phyloP scores from a whole-genome alignment of 2,888 invertebrate genomes.

The Anthophora plumipes region DNA sequence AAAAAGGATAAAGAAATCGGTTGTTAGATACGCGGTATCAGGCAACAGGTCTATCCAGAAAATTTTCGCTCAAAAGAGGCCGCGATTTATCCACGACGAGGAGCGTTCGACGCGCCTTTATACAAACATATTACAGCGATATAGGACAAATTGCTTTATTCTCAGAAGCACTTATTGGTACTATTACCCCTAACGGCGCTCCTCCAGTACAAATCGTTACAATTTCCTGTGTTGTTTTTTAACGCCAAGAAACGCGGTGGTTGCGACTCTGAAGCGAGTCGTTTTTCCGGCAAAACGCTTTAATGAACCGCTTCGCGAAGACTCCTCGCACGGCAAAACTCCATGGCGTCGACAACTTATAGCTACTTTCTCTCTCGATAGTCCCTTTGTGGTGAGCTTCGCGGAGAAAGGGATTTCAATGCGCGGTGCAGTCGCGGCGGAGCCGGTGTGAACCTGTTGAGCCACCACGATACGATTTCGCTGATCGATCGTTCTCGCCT shows the following conservation, averaged over 20 bases:
- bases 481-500: neutral
- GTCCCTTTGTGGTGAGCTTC: slow-evolving; percentile 40
- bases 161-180: slow-evolving; percentile 49
- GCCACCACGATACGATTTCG: neutral
- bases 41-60: neutral
- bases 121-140: slow-evolving; percentile 43
- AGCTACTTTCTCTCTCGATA: slow-evolving; percentile 44
- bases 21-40: neutral
- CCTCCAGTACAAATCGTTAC: slow-evolving; percentile 45
- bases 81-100: neutral
- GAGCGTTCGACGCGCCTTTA: slow-evolving; percentile 16
- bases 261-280: slow-evolving; percentile 8
- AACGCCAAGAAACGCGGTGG: slow-evolving; percentile 9
- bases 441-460: slow-evolving; percentile 3
- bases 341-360: slow-evolving; percentile 28
- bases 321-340: slow-evolving; percentile 1
- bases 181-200: slow-evolving; percentile 44
- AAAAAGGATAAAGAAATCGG: neutral
- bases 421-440: neutral
- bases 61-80: neutral
- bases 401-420: slow-evolving; percentile 43
- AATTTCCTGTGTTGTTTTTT: slow-evolving; percentile 54
- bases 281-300: slow-evolving; percentile 35
- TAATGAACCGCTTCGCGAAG: slow-evolving; percentile 20
- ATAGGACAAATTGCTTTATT: slow-evolving; percentile 52